Evolutionary conservation across 1,140 invertebrate species (phyloP).

Genomic region (Polypedilum pembai): DNA sequence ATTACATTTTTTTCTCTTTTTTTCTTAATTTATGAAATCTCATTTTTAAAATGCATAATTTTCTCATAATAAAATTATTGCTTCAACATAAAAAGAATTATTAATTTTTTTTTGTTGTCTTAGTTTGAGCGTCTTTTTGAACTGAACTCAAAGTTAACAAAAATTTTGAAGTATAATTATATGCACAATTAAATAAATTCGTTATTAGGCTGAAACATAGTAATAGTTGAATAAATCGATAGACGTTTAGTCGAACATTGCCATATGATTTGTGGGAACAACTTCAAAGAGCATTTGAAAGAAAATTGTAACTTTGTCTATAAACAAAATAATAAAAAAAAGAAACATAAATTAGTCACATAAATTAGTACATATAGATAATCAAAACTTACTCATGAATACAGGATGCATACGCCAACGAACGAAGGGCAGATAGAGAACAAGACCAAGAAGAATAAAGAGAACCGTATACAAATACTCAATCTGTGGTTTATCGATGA

Average conservation of each 20-base stretch:
- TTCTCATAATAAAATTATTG: background rate
- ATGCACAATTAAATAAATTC: background rate
- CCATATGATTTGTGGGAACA: conserved; percentile 71
- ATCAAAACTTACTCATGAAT: conserved; percentile 66
- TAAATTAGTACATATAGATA: conserved; percentile 29
- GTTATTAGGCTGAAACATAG: background rate
- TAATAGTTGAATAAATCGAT: background rate
- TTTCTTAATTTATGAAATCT: background rate
- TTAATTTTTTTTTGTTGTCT: background rate
- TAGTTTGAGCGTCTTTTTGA: background rate
- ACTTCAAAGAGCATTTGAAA: conserved; percentile 85
- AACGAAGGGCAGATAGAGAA: conserved; percentile 91
- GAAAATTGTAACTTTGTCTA: conserved; percentile 83
- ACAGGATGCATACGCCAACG: conserved; percentile 72
- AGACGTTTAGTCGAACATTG: conserved; percentile 39
- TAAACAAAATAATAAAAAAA: conserved; percentile 38
- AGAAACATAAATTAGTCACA: conserved; percentile 20
- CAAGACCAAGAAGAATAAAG: conserved; percentile 79
- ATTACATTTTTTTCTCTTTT: background rate
- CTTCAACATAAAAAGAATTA: background rate
- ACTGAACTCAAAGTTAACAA: background rate
- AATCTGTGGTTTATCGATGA: conserved; percentile 81
- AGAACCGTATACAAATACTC: conserved; percentile 85
- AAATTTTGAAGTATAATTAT: background rate
- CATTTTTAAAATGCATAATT: background rate